These are phyloP conservation scores for Pangasius macronema DNA, from an alignment of 2,797 vertebrate genomes.

Conservation along the genomic window DNA sequence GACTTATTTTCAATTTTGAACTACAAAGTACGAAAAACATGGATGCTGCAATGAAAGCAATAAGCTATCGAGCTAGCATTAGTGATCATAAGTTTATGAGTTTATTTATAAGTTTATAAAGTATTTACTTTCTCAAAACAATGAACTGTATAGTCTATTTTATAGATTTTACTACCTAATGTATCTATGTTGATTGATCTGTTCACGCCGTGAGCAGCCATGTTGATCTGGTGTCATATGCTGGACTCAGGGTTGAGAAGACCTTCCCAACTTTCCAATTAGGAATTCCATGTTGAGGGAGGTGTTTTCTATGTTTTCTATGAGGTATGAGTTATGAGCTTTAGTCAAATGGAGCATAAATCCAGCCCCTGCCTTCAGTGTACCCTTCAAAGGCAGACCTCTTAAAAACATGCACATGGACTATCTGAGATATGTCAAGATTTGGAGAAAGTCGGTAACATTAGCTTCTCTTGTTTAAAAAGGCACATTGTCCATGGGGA, in stretches of 20 bases:
- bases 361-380: not conserved
- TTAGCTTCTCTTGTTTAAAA: not conserved
- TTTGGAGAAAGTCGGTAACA: not conserved
- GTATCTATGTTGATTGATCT: not conserved
- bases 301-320: not conserved
- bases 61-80: not conserved
- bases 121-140: not conserved
- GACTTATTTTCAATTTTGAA: not conserved
- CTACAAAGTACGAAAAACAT: not conserved
- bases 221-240: not conserved
- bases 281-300: not conserved
- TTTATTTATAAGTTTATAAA: not conserved
- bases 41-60: not conserved
- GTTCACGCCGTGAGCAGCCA: not conserved
- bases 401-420: not conserved
- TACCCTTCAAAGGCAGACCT: not conserved
- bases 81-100: not conserved
- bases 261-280: not conserved
- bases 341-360: not conserved
- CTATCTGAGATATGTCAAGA: not conserved
- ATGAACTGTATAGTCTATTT: not conserved
- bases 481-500: not conserved
- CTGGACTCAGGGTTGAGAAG: not conserved
- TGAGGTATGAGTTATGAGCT: not conserved
- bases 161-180: not conserved